These are phyloP conservation scores for Silurus meridionalis DNA, from an alignment of 2,113 vertebrate genomes.

Conservation along the genomic window DNA sequence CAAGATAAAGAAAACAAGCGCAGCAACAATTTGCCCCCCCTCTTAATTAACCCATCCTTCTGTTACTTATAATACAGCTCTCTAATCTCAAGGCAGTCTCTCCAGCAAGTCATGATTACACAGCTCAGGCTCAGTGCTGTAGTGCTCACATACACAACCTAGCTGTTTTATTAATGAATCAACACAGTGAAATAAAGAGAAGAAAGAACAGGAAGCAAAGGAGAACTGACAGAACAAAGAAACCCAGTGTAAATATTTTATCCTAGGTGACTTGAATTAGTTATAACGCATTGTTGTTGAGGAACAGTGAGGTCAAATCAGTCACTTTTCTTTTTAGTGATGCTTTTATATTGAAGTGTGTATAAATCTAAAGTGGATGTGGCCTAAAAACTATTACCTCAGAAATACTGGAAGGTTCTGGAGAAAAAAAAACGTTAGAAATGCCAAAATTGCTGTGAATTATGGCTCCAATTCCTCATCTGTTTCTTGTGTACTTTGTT, in stretches of 20 bases:
- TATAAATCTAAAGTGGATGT: neutral
- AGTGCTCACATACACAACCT: conserved; percentile 8
- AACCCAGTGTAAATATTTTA: conserved; percentile 32
- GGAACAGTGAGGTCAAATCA: neutral
- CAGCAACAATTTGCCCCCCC: neutral
- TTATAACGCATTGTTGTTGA: neutral
- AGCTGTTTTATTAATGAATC: conserved; percentile 49
- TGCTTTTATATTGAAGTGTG: neutral
- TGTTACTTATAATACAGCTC: conserved; percentile 25
- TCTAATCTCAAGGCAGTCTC: neutral
- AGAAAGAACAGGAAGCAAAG: neutral
- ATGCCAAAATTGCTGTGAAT: neutral
- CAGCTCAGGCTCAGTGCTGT: neutral
- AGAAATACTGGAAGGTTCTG: neutral
- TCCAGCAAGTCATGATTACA: conserved; percentile 29
- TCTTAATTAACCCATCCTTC: conserved; percentile 20
- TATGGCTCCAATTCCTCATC: neutral
- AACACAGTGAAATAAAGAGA: conserved; percentile 24
- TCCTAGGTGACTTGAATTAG: conserved; percentile 18
- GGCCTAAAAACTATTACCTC: neutral
- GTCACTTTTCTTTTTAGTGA: conserved; percentile 27
- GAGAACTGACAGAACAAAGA: conserved; percentile 2
- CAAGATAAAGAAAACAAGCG: no score
- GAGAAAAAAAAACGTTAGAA: neutral
- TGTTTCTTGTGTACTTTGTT: neutral